Base-by-base conservation (phyloP, 2,888 invertebrate species). In the Hirudinaria manillensis region DNA sequence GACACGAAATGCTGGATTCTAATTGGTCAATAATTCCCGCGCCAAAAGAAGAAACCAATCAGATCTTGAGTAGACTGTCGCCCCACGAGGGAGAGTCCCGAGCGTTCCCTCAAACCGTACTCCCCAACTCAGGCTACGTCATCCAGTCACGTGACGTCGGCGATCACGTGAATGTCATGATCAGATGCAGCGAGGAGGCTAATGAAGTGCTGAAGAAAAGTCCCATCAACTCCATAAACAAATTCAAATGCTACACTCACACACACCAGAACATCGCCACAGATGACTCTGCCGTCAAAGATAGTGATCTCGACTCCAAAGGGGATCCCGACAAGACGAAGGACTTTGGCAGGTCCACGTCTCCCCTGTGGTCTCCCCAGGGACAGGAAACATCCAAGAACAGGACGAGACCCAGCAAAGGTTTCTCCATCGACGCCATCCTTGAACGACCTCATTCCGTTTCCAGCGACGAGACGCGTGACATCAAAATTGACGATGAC, bases 241-340 rank as follows among this genome's bases (percentile, higher is more conserved):
- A 61, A 29, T 61, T 61, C 61, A 61, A 61, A 61, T 61, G 61
- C 29, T 61, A 61, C 61, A 61, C 61, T 4, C 61, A 61, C 61
- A 29, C 61, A 10, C 61, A 61, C 19, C 24, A 27, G 61, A 16
- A 61, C 61, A 61, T 6, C 7, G 29, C 24, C 2, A n/a, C 13
- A 16, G 2, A 10, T 24, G 61, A 61, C 61, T 13, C 53, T 16
- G 19, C 19, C 61, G n/a, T 24, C 24, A 61, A 61, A 61, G 61
- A 61, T 29, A n/a, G 6, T 10, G 61, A 61, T 16, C 24, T 2
- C 61, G 29, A 29, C 7, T n/a, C 61, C 1, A n/a, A 16, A 29
- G 61, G 10, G 10, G 61, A 27, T n/a, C 6, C 6, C 61, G 10
- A 24, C 13, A 53, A 21, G 21, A 53, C 53, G 61, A 29, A 16